A percentile compares a stretch with the other conserved stretches of the same genome.
Evolutionary conservation across 1,140 invertebrate genomes (phyloP).

Genomic region (Dinoponera quadriceps): DNA sequence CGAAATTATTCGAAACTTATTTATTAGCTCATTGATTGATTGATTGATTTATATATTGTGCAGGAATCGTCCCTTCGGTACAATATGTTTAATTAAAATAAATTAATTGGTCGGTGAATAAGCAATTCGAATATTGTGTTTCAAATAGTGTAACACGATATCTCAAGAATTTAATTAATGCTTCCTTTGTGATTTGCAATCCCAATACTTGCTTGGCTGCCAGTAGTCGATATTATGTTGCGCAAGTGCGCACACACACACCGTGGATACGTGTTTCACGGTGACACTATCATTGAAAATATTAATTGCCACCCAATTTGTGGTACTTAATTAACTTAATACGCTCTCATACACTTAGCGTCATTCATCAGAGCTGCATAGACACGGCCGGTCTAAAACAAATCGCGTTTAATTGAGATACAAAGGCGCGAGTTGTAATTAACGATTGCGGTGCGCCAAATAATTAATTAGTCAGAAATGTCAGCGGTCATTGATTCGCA

Average conservation of each 20-base stretch:
- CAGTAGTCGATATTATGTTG: no score
- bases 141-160: background rate
- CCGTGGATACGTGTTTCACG: background rate
- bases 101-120: no score
- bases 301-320: background rate
- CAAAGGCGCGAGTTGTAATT: slow-evolving; percentile 8
- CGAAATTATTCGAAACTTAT: no score
- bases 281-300: background rate
- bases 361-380: background rate
- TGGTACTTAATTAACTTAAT: slow-evolving; percentile 16
- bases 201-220: no score
- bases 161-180: background rate
- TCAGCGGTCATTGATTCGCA: slow-evolving; percentile 2
- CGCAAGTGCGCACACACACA: no score
- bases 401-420: slow-evolving; percentile 18
- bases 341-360: background rate
- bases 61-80: no score
- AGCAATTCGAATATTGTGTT: background rate
- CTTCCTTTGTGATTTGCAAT: background rate
- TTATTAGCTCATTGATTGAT: no score
- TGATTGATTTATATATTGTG: no score
- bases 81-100: no score
- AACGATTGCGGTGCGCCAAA: slow-evolving; percentile 4
- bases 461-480: slow-evolving; percentile 42
- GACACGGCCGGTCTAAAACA: background rate